Percentiles rank a stretch among this genome's conserved stretches.
Evolutionary conservation across 2,888 invertebrate species (phyloP).

Genomic region (Boloria selene): DNA sequence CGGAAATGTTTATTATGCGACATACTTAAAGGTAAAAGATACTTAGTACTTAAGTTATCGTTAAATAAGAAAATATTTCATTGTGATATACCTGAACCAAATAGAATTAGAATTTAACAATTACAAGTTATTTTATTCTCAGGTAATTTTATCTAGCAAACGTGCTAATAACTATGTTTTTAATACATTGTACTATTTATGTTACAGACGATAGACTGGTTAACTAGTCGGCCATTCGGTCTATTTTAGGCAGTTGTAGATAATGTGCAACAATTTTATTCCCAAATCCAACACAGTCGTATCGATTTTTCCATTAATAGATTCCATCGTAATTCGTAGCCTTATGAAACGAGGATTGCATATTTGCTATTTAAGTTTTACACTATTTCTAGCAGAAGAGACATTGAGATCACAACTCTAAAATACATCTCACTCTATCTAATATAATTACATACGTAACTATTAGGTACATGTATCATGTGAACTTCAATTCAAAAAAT

Average conservation of each 20-base stretch:
- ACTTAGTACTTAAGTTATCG: neutral
- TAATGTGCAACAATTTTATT: conserved; percentile 33
- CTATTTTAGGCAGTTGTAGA: conserved; percentile 40
- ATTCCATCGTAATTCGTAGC: conserved; percentile 9
- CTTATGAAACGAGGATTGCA: neutral
- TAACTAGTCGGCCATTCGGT: conserved; percentile 36
- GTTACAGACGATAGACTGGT: conserved; percentile 22
- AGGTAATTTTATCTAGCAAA: too few species aligned
- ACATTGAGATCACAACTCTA: too few species aligned
- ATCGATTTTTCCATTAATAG: conserved; percentile 43
- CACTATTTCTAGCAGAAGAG: neutral
- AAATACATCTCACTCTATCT: too few species aligned
- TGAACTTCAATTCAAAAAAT: too few species aligned
- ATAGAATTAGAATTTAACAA: too few species aligned
- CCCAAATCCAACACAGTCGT: conserved; percentile 31
- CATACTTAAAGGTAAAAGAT: neutral
- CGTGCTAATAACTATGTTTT: neutral
- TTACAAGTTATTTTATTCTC: too few species aligned
- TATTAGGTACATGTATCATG: too few species aligned
- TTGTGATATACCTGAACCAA: too few species aligned
- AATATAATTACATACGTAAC: too few species aligned
- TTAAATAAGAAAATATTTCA: neutral
- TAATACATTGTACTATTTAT: conserved; percentile 13
- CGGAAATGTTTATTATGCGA: too few species aligned
- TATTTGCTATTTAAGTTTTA: neutral